Base-by-base conservation (phyloP, 35 echinoderm and acorn worm species). In the Hemicentrotus pulcherrimus region DNA sequence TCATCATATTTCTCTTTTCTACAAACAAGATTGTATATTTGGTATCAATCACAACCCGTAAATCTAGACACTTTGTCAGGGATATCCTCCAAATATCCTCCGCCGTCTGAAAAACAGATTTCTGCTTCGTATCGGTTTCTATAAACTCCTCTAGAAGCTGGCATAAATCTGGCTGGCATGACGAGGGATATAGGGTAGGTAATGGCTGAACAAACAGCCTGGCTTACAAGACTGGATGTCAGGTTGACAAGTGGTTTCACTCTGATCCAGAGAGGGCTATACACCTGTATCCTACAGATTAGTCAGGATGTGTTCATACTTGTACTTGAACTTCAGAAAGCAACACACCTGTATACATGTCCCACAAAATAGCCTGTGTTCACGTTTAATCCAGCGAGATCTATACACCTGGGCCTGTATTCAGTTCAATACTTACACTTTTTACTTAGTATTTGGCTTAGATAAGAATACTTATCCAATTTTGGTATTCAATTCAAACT, bases 231-330 rank as follows among this genome's bases (percentile, higher is more conserved):
- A 22, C 65, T 78, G 65, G 65, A 78, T 78, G 65, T 78, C 65
- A 78, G 65, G 65, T 78, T 78, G 65, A 78, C 65, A 78, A 78
- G 65, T 78, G 65, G 65, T 78, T 78, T 78, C 65, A 78, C 19
- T 28, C 65, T 78, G 65, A 78, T 78, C 65, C 65, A 28, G 65
- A 71, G 24, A 24, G 61, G 22, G 61, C 22, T 78, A 78, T 78
- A 78, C 65, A 78, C 65, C 65, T 78, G 65, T 78, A 78, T 78
- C 65, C 65, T 78, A 78, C 22, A 78, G 65, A 78, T 78, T 78
- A 78, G 65, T 78, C 65, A 78, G n/a, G 65, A n/a, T 78, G 28
- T 28, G 19, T 78, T 78, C 65, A 55, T 15, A 55, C 50, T 55
- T 13, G 35, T 41, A 41, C 35, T 41, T n/a, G 65, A 78, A 9